Conservation (phyloP, 2,113 vertebrate species). For the Trichomycterus rosablanca region DNA sequence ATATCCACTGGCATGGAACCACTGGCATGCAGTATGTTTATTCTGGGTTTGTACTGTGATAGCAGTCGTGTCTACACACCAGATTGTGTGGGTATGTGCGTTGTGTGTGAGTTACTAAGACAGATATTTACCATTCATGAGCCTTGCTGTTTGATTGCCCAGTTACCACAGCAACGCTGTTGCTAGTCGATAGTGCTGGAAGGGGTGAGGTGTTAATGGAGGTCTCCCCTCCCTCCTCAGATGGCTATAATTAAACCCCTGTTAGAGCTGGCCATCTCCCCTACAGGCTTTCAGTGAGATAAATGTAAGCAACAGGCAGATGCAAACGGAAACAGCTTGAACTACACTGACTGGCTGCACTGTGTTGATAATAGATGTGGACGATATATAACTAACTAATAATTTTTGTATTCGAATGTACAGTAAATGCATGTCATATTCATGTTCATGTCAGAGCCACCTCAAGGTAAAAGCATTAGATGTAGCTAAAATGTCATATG, state of each 20-base stretch:
- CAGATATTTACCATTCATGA: slow-evolving; percentile 42
- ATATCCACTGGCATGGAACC: too few relatives aligned
- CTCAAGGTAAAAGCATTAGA: too few relatives aligned
- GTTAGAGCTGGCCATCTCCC: slow-evolving; percentile 48
- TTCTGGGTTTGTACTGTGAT: neutral
- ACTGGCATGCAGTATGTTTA: neutral
- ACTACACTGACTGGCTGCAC: too few relatives aligned
- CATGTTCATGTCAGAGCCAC: too few relatives aligned
- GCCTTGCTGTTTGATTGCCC: slow-evolving; percentile 54
- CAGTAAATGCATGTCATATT: too few relatives aligned
- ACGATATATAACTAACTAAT: too few relatives aligned
- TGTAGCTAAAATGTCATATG: too few relatives aligned
- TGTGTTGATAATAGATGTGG: slow-evolving; percentile 1
- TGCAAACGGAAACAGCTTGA: too few relatives aligned
- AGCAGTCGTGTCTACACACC: neutral
- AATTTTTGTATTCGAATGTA: too few relatives aligned
- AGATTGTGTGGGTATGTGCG: slow-evolving; percentile 6
- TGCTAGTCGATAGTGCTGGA: slow-evolving; percentile 44
- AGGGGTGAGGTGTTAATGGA: slow-evolving; percentile 41
- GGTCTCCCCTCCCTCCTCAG: slow-evolving; percentile 40
- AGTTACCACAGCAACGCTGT: slow-evolving; percentile 64
- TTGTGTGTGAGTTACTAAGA: slow-evolving; percentile 11
- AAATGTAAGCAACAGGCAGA: slow-evolving; percentile 17
- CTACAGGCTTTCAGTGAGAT: slow-evolving; percentile 12
- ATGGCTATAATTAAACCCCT: slow-evolving; percentile 64